Evolutionary conservation across 2,797 vertebrate species (phyloP).

Genomic region (Myotis findleyi): DNA sequence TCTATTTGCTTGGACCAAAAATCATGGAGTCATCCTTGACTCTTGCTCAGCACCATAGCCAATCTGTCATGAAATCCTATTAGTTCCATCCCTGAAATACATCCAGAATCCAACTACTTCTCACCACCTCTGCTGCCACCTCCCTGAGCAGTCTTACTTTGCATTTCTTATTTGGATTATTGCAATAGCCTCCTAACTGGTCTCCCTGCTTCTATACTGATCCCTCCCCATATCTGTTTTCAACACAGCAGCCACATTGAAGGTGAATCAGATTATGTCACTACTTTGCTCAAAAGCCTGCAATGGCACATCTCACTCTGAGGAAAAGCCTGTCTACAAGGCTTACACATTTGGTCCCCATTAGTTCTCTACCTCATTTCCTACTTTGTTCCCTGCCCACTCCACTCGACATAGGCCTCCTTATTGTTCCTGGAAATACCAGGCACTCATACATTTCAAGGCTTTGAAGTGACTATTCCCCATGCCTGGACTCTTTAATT

Average conservation of each 20-base stretch:
- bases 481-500: neutral
- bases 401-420: neutral
- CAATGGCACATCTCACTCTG: neutral
- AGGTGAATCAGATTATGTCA: neutral
- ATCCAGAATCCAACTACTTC: constrained; percentile 26
- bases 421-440: constrained; percentile 15
- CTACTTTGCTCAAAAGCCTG: constrained; percentile 18
- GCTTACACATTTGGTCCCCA: neutral
- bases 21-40: neutral
- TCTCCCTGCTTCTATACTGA: neutral
- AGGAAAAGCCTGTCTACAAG: neutral
- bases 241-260: neutral
- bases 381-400: neutral
- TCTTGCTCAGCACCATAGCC: constrained; percentile 24
- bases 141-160: constrained; percentile 31
- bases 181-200: neutral
- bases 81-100: constrained; percentile 13
- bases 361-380: neutral
- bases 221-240: neutral
- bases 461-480: constrained; percentile 11
- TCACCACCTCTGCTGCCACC: constrained; percentile 34
- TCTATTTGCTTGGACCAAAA: constrained; percentile 22
- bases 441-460: neutral
- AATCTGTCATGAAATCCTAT: constrained; percentile 23
- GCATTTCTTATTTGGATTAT: neutral